These are phyloP conservation scores for Andrena dorsata DNA, from an alignment of 2,888 invertebrate genomes.

Conservation along the genomic window DNA sequence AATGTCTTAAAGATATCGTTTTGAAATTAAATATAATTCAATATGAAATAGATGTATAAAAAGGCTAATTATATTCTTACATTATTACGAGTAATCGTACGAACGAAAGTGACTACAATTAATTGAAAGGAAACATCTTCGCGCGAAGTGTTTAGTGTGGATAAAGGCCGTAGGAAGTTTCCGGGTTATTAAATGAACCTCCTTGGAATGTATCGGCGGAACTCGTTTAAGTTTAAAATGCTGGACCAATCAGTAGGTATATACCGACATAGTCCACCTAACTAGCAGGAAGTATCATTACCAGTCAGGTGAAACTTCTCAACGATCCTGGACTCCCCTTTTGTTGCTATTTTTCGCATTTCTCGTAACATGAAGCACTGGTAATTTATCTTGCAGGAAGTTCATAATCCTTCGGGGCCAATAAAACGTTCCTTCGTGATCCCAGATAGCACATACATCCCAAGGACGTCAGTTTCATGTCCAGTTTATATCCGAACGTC, in stretches of 20 bases:
- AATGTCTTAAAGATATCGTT: too few relatives aligned
- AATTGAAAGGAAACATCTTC: conserved; percentile 1
- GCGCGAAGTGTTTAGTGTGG: neutral
- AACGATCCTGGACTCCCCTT: conserved; percentile 28
- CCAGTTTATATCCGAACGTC: too few relatives aligned
- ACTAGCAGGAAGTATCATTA: conserved; percentile 63
- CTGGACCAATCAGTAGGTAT: conserved; percentile 16
- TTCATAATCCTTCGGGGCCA: neutral
- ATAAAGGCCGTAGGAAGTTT: neutral
- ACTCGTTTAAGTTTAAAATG: conserved; percentile 38
- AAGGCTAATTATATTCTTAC: neutral
- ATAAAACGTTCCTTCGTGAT: neutral
- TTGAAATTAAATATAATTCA: too few relatives aligned
- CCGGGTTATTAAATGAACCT: conserved; percentile 2
- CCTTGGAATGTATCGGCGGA: conserved; percentile 13
- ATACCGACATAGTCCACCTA: conserved; percentile 42
- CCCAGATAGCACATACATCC: too few relatives aligned
- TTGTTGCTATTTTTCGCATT: conserved; percentile 39
- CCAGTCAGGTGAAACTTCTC: conserved; percentile 61
- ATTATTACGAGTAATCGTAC: neutral
- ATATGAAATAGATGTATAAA: neutral
- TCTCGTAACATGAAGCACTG: conserved; percentile 41
- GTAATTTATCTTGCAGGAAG: conserved; percentile 38
- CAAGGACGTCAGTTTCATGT: too few relatives aligned
- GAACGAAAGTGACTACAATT: neutral